phyloP scores from a whole-genome alignment of 1,140 invertebrate species.

The Diorhabda sublineata region DNA sequence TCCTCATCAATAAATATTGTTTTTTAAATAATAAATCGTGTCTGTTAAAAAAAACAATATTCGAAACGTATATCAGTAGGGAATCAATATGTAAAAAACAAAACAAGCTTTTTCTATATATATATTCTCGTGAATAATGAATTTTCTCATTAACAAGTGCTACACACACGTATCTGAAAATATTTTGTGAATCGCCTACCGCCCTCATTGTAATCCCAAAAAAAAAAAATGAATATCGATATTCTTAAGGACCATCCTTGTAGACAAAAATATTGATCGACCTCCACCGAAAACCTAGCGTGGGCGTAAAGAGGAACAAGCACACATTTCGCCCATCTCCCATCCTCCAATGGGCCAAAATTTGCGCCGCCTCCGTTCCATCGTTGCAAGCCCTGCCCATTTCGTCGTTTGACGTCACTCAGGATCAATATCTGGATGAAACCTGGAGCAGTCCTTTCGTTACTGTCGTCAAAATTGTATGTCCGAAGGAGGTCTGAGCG shows the following conservation, averaged over 20 bases:
- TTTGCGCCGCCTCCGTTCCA: constrained; percentile 17
- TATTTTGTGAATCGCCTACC: too few relatives aligned
- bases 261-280: not conserved
- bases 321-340: constrained; percentile 10
- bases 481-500: constrained; percentile 21
- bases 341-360: not conserved
- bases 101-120: too few relatives aligned
- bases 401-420: constrained; percentile 30
- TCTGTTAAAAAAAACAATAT: too few relatives aligned
- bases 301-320: not conserved
- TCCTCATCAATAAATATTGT: too few relatives aligned
- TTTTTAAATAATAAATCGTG: too few relatives aligned
- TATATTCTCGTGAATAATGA: too few relatives aligned
- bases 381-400: constrained; percentile 28
- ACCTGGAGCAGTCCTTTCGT: constrained; percentile 35
- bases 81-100: too few relatives aligned
- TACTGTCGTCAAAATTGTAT: constrained; percentile 30
- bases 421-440: constrained; percentile 37
- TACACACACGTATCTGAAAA: too few relatives aligned
- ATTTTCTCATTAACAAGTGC: too few relatives aligned
- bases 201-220: too few relatives aligned
- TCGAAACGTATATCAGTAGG: too few relatives aligned
- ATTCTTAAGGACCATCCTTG: not conserved
- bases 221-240: not conserved
- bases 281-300: not conserved